Conservation (phyloP, 2,113 vertebrate species). For the Scomber japonicus region DNA sequence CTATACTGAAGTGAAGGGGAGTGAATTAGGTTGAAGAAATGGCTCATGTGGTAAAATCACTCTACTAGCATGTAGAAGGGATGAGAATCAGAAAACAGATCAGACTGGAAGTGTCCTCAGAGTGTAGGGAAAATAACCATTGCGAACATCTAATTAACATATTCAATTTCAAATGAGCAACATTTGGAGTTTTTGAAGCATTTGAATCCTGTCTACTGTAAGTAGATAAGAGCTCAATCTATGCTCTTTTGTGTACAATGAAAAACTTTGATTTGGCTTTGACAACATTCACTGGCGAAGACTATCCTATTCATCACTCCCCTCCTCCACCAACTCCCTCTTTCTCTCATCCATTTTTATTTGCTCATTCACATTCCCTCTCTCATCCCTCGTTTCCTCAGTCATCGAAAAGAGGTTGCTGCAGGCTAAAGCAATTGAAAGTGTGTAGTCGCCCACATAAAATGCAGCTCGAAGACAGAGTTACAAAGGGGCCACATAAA, state of each 20-base stretch:
- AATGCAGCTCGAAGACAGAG: constrained; percentile 25
- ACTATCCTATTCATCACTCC: background rate
- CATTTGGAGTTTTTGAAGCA: background rate
- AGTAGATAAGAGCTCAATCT: no score
- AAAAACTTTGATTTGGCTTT: background rate
- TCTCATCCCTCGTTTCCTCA: constrained; percentile 4
- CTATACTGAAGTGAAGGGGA: constrained; percentile 2
- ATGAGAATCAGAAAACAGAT: background rate
- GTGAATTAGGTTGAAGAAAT: background rate
- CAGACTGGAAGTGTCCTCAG: background rate
- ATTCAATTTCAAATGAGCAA: background rate
- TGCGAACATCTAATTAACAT: background rate
- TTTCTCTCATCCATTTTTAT: constrained; percentile 10
- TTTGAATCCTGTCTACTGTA: background rate
- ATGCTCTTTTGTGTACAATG: background rate
- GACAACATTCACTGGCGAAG: background rate
- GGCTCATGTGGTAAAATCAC: background rate
- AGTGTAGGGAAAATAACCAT: background rate
- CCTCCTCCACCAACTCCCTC: background rate
- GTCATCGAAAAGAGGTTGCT: background rate
- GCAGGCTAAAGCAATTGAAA: constrained; percentile 33
- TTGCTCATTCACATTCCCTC: background rate
- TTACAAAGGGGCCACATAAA: constrained; percentile 29
- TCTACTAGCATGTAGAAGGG: background rate
- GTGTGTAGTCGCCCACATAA: constrained; percentile 26